Evolutionary conservation across 2,888 invertebrate genomes (phyloP), one percentile per base, ranked within the genome.

Genomic region (Mythimna lalbum): DNA sequence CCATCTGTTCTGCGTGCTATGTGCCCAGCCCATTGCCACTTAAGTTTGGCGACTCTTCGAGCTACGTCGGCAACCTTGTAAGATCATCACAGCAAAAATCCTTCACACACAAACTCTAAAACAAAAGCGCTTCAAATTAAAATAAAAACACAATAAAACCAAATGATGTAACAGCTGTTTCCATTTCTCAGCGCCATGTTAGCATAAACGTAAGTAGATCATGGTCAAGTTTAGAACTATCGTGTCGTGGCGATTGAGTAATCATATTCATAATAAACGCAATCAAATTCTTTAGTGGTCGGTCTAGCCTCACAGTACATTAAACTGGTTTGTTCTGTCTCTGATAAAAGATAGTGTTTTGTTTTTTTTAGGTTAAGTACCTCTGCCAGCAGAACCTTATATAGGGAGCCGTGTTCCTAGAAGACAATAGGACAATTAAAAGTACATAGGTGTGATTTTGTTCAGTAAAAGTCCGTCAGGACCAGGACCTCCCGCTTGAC

Each of bases 171-270:
- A 79, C 75, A 73, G 50, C 74, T 69, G 62, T 69, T 57, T 60
- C 55, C 57, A 73, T 76, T 69, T 79, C 77, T 79, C 63, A 63
- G 62, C 64, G 64, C n/a, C 50, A 74, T 65, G 65, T 78, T 69
- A 74, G 80, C 78, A 74, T 74, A 69, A 43, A 39, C 59, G 9
- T 36, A 78, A 69, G 75, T 78, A 2, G 80, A 74, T 23, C 78
- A 79, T 27, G 78, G 78, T 74, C 78, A 78, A 78, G 80, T 78
- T 81, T 80, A 78, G 62, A 76, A 57, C 80, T 67, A 70, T 77
- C 63, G 59, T 53, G 68, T 73, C 52, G 52, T 31, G 71, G 10
- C 70, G 36, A 64, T 78, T 78, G 67, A n/a, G 63, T 78, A 80
- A 80, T 72, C n/a, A 66, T 69, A 57, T 57, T 36, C 36, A 57